Conservation (phyloP, 2,113 vertebrate species). For the Dasyurus viverrinus region DNA sequence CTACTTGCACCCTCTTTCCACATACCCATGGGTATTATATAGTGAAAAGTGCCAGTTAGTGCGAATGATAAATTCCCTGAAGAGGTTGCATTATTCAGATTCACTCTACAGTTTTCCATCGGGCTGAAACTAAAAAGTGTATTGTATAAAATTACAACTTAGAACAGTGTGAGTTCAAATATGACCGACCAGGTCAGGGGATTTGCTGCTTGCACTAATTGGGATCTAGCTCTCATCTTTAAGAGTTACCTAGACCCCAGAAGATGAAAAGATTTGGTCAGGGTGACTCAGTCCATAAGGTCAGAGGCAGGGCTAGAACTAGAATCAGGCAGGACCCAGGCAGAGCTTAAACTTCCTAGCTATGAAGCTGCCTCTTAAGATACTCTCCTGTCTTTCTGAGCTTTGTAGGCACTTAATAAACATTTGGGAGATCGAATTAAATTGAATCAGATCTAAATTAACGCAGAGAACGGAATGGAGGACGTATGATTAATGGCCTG, state of each 20-base stretch:
- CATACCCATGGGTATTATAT: neutral
- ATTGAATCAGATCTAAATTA: neutral
- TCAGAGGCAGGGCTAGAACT: neutral
- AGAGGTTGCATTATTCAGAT: neutral
- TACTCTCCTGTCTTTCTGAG: neutral
- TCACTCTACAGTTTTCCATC: neutral
- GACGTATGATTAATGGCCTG: neutral
- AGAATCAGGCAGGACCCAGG: too few species aligned
- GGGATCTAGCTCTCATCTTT: neutral
- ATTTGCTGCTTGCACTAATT: neutral
- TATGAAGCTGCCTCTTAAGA: neutral
- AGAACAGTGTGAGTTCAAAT: neutral
- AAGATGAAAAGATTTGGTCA: neutral
- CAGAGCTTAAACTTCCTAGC: neutral
- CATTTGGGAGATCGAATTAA: neutral
- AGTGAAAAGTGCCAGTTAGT: neutral
- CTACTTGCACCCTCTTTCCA: neutral
- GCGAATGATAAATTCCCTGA: neutral
- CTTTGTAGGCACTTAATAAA: neutral
- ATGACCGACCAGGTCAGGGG: neutral
- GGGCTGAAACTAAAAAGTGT: neutral
- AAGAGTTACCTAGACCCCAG: neutral
- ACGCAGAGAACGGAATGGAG: neutral
- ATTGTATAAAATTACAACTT: neutral
- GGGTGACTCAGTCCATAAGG: neutral